phyloP scores from a whole-genome alignment of 1,140 invertebrate species.

The Adoxophyes honmai region DNA sequence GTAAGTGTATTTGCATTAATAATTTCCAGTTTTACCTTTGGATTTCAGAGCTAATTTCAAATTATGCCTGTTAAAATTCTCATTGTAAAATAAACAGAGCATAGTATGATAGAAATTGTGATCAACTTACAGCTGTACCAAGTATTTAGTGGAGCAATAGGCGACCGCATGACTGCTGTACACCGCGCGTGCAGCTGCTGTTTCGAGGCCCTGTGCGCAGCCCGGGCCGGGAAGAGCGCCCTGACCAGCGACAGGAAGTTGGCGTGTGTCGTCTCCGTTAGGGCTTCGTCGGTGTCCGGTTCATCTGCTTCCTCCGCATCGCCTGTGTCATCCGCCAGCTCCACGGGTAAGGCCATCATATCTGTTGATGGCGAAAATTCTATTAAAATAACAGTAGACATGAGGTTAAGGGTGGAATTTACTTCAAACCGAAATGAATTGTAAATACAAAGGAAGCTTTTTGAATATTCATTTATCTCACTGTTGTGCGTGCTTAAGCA shows the following conservation, averaged over 20 bases:
- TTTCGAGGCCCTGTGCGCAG: constrained; percentile 87
- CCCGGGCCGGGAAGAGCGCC: constrained; percentile 89
- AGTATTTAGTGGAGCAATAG: constrained; percentile 88
- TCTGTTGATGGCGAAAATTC: constrained; percentile 34
- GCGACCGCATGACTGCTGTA: constrained; percentile 87
- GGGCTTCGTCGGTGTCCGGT: constrained; percentile 72
- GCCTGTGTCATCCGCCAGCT: constrained; percentile 57
- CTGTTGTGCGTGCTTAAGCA: too few species aligned
- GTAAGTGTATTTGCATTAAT: too few species aligned
- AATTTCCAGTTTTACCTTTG: too few species aligned
- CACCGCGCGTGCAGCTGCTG: constrained; percentile 86
- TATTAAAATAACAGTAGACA: too few species aligned
- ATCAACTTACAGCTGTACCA: constrained; percentile 81
- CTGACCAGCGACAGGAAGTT: constrained; percentile 90
- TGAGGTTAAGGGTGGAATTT: too few species aligned
- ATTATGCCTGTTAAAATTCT: too few species aligned
- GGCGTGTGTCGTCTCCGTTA: constrained; percentile 83
- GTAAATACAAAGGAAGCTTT: too few species aligned
- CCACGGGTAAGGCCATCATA: constrained; percentile 68
- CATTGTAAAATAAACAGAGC: too few species aligned
- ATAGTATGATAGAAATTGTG: too few species aligned
- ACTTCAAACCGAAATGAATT: too few species aligned
- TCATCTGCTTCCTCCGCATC: constrained; percentile 56
- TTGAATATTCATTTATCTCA: too few species aligned
- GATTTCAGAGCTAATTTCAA: too few species aligned